Evolutionary conservation across 2,888 invertebrate species (phyloP).

Genomic region (Hyposoter didymator): DNA sequence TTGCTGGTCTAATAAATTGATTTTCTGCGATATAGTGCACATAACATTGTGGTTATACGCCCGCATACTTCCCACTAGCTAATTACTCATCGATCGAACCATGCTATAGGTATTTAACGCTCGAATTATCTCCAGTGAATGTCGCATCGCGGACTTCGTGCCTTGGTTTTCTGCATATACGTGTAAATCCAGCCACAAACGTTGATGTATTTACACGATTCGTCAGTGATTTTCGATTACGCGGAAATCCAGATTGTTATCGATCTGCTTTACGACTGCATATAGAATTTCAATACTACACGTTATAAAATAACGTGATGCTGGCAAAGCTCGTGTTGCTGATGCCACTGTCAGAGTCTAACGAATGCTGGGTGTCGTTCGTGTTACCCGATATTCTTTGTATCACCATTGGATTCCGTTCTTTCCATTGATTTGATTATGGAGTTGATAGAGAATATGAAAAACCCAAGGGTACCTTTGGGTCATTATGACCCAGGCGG

Average conservation of each 20-base stretch:
- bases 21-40: background rate
- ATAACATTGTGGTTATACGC: slow-evolving; percentile 3
- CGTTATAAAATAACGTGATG: background rate
- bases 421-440: background rate
- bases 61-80: slow-evolving; percentile 5
- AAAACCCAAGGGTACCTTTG: background rate
- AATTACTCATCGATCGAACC: slow-evolving; percentile 47
- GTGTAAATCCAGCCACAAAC: background rate
- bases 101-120: slow-evolving; percentile 11
- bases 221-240: background rate
- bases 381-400: background rate
- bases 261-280: slow-evolving; percentile 22
- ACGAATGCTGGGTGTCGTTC: slow-evolving; percentile 17
- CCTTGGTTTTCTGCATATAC: background rate
- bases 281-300: background rate
- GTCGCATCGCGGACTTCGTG: background rate
- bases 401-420: background rate
- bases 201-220: background rate
- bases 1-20: background rate
- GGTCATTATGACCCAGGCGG: background rate
- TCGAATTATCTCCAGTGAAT: slow-evolving; percentile 20
- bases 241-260: slow-evolving; percentile 15
- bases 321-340: background rate
- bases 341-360: background rate
- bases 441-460: background rate